Conservation (phyloP, 1,140 invertebrate genomes). For the Orchesella cincta region DNA sequence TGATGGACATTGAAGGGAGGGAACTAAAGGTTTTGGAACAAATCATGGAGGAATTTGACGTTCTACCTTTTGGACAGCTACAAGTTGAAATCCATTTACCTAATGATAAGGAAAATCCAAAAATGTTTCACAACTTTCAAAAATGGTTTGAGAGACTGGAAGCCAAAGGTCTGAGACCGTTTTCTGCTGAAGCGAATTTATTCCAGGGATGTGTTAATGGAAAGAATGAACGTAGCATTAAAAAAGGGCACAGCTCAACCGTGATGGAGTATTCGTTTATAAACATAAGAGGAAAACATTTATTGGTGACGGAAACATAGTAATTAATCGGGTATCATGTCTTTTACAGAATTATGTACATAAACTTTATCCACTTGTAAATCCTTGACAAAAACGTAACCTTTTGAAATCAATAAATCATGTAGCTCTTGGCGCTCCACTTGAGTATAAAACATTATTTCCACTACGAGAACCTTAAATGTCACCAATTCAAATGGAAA, state of each 20-base stretch:
- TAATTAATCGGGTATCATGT: too few relatives aligned
- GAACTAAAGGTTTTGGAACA: not conserved
- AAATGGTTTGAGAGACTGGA: not conserved
- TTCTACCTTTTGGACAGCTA: not conserved
- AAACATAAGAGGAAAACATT: not conserved
- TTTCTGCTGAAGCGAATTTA: not conserved
- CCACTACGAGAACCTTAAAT: slow-evolving; percentile 1
- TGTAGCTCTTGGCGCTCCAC: not conserved
- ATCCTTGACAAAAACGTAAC: not conserved
- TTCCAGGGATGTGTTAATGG: not conserved
- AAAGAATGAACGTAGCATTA: not conserved
- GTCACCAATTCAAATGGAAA: slow-evolving; percentile 6
- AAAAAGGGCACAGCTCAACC: not conserved
- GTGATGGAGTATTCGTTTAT: not conserved
- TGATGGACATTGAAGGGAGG: slow-evolving; percentile 7
- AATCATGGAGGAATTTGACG: slow-evolving; percentile 6
- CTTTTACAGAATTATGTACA: too few relatives aligned
- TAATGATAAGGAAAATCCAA: not conserved
- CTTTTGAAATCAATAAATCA: not conserved
- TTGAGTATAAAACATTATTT: not conserved
- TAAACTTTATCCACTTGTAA: not conserved
- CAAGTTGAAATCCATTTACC: not conserved
- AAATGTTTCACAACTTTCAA: not conserved
- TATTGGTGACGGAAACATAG: not conserved
- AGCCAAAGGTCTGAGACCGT: not conserved